phyloP scores from a whole-genome alignment of 2,888 invertebrate species.

The Sinelater perroti region DNA sequence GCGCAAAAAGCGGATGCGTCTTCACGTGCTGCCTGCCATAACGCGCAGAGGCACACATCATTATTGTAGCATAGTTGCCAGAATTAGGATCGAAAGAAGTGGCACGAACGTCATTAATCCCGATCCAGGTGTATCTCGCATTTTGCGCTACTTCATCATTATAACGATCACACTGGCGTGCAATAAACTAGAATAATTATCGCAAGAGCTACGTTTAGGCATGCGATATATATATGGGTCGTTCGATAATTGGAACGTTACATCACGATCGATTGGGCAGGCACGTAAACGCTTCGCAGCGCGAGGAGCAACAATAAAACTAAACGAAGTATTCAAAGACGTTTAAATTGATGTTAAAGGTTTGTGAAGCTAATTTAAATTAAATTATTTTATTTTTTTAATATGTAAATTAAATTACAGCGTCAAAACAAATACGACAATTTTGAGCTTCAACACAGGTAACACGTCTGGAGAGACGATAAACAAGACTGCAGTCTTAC shows the following conservation, averaged over 20 bases:
- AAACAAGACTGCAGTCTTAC: slow-evolving; percentile 45
- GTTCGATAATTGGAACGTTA: slow-evolving; percentile 51
- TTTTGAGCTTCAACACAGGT: no score
- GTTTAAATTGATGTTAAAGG: neutral
- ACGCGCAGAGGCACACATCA: slow-evolving; percentile 16
- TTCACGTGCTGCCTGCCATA: no score
- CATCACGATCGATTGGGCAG: slow-evolving; percentile 46
- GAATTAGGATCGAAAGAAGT: slow-evolving; percentile 20
- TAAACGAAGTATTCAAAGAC: slow-evolving; percentile 10
- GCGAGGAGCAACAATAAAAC: slow-evolving; percentile 9
- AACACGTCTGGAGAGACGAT: slow-evolving; percentile 23
- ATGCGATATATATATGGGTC: slow-evolving; percentile 42
- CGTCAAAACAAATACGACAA: no score
- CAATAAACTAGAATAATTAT: slow-evolving; percentile 52
- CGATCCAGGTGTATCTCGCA: slow-evolving; percentile 30
- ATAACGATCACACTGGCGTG: slow-evolving; percentile 50
- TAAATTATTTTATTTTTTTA: no score
- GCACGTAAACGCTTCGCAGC: slow-evolving; percentile 20
- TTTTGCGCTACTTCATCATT: slow-evolving; percentile 48
- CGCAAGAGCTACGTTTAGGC: slow-evolving; percentile 42
- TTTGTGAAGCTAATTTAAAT: neutral
- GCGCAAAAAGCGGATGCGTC: slow-evolving; percentile 3
- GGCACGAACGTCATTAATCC: slow-evolving; percentile 35
- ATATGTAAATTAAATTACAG: no score
- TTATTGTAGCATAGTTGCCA: slow-evolving; percentile 21